Percentiles rank a stretch among this genome's conserved stretches.
phyloP scores from a whole-genome alignment of 2,888 invertebrate genomes.

The Hypolimnas misippus region DNA sequence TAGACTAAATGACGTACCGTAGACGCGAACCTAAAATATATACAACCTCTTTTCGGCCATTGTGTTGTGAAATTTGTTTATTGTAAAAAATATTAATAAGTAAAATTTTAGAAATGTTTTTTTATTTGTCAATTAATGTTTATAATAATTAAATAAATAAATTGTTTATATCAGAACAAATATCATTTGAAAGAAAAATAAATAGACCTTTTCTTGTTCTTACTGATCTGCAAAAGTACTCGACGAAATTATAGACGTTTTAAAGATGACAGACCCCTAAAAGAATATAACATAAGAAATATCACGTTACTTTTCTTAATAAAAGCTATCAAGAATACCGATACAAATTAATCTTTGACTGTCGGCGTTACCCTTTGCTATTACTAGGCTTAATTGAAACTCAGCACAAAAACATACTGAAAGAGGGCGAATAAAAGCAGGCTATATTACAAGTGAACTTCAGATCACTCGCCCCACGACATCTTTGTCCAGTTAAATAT shows the following conservation, averaged over 20 bases:
- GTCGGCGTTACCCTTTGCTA: slow-evolving; percentile 61
- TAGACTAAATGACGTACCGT: slow-evolving; percentile 26
- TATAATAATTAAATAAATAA: too few species aligned
- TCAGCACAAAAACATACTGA: slow-evolving; percentile 58
- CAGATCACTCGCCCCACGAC: slow-evolving; percentile 57
- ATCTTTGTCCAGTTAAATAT: slow-evolving; percentile 55
- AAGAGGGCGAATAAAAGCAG: slow-evolving; percentile 53
- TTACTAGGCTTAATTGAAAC: slow-evolving; percentile 70
- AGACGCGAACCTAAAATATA: neutral
- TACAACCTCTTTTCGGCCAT: neutral
- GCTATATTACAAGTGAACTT: slow-evolving; percentile 60
- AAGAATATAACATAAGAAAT: neutral
- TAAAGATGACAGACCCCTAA: neutral
- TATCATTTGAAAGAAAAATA: too few species aligned
- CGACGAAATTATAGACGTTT: too few species aligned
- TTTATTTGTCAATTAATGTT: too few species aligned
- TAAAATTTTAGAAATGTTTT: too few species aligned
- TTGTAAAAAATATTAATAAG: neutral
- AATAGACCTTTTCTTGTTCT: too few species aligned
- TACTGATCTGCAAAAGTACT: too few species aligned
- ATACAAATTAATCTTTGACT: slow-evolving; percentile 50
- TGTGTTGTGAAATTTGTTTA: neutral
- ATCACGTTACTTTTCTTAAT: neutral
- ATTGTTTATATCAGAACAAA: too few species aligned
- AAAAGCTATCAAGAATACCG: neutral